phyloP scores from a whole-genome alignment of 2,888 invertebrate species.

The Cheilosia vulpina region DNA sequence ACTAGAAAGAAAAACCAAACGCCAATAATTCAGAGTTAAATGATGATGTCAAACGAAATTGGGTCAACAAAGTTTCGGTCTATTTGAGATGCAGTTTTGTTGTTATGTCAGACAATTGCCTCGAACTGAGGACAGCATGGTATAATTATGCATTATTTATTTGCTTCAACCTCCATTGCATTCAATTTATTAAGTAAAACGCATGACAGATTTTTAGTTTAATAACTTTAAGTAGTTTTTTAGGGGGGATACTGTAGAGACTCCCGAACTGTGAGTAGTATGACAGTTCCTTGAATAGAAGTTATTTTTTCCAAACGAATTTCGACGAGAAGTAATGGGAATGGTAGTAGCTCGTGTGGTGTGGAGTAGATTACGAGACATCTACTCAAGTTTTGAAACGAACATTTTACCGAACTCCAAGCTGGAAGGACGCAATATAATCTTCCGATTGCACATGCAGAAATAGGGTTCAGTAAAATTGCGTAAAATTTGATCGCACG shows the following conservation, averaged over 20 bases:
- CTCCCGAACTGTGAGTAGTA: background rate
- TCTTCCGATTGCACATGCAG: too few relatives aligned
- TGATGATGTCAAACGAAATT: background rate
- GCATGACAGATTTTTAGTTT: conserved; percentile 24
- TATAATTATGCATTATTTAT: conserved; percentile 22
- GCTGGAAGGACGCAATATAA: too few relatives aligned
- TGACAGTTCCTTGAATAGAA: background rate
- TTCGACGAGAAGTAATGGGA: too few relatives aligned
- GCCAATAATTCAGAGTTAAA: background rate
- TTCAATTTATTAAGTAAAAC: conserved; percentile 20
- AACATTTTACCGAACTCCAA: too few relatives aligned
- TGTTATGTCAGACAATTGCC: conserved; percentile 1
- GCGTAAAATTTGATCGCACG: too few relatives aligned
- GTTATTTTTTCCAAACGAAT: too few relatives aligned
- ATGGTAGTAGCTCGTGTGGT: too few relatives aligned
- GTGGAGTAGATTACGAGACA: too few relatives aligned
- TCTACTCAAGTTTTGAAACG: background rate
- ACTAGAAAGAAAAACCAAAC: background rate
- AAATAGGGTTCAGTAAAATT: too few relatives aligned
- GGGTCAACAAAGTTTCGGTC: conserved; percentile 17
- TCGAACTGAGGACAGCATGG: background rate
- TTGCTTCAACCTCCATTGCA: background rate
- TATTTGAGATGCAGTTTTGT: conserved; percentile 5
- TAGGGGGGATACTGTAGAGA: too few relatives aligned
- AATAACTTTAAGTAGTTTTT: background rate